A percentile compares a stretch with the other conserved stretches of the same genome.
Conservation (phyloP, 2,113 vertebrate genomes). For the Galemys pyrenaicus region DNA sequence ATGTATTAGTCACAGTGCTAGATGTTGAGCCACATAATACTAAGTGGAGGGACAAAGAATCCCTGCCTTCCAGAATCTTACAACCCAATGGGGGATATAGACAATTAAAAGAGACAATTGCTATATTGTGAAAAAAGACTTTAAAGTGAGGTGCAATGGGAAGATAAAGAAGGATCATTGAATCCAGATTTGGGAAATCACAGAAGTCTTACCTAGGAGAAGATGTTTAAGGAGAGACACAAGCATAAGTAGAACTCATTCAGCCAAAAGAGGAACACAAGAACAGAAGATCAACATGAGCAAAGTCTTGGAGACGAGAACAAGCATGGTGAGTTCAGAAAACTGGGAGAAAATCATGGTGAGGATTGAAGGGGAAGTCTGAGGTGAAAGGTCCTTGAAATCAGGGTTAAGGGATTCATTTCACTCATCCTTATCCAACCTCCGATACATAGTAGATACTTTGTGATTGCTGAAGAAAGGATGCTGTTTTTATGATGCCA, state of each 20-base stretch:
- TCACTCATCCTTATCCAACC: neutral
- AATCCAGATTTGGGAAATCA: neutral
- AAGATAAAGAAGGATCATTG: neutral
- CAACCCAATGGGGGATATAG: neutral
- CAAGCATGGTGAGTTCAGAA: neutral
- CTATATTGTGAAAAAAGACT: neutral
- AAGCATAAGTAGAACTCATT: neutral
- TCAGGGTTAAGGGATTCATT: neutral
- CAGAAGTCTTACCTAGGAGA: neutral
- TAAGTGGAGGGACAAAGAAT: neutral
- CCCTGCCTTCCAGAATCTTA: neutral
- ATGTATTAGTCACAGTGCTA: neutral
- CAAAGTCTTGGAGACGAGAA: neutral
- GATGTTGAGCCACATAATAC: neutral
- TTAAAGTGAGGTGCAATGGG: neutral
- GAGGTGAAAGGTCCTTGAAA: neutral
- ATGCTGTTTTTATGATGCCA: neutral
- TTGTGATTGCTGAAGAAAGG: neutral
- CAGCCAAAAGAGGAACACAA: neutral
- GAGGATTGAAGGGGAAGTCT: rapidly evolving
- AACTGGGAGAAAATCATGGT: neutral
- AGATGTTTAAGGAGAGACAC: neutral
- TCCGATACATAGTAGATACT: neutral
- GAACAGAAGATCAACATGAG: neutral
- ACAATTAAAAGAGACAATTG: neutral